Evolutionary conservation across 2,888 invertebrate species (phyloP).

Genomic region (Helobdella robusta): DNA sequence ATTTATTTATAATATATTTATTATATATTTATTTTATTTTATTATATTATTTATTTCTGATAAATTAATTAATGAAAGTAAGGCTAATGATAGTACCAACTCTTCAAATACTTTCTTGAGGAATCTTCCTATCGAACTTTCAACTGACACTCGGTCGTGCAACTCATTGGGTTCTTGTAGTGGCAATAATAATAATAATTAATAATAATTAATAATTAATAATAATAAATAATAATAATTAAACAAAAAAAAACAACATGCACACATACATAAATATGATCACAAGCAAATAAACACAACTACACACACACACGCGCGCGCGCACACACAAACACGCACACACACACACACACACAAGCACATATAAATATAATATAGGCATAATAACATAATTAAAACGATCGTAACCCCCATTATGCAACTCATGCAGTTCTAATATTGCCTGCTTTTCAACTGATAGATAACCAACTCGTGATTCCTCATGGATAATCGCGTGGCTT

Average conservation of each 20-base stretch:
- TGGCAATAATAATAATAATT: too few relatives aligned
- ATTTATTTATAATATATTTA: too few relatives aligned
- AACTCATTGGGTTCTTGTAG: too few relatives aligned
- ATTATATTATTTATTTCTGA: background rate
- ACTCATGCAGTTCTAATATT: background rate
- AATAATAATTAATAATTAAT: too few relatives aligned
- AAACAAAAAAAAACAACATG: background rate
- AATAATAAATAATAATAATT: background rate
- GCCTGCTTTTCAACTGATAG: background rate
- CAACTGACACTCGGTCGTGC: slow-evolving; percentile 1
- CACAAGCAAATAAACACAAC: too few relatives aligned
- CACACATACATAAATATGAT: background rate
- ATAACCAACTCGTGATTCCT: slow-evolving; percentile 11
- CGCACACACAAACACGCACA: too few relatives aligned
- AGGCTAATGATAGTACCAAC: background rate
- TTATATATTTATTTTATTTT: too few relatives aligned
- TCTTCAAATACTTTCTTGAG: background rate
- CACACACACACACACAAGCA: too few relatives aligned
- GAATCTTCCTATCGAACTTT: background rate
- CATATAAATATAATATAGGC: too few relatives aligned
- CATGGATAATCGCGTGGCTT: slow-evolving; percentile 14
- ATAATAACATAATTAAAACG: too few relatives aligned
- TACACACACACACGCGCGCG: too few relatives aligned
- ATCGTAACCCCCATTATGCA: too few relatives aligned
- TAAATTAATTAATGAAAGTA: background rate